Evolutionary conservation across 1,140 invertebrate species (phyloP).

Genomic region (Glossosoma conforme): DNA sequence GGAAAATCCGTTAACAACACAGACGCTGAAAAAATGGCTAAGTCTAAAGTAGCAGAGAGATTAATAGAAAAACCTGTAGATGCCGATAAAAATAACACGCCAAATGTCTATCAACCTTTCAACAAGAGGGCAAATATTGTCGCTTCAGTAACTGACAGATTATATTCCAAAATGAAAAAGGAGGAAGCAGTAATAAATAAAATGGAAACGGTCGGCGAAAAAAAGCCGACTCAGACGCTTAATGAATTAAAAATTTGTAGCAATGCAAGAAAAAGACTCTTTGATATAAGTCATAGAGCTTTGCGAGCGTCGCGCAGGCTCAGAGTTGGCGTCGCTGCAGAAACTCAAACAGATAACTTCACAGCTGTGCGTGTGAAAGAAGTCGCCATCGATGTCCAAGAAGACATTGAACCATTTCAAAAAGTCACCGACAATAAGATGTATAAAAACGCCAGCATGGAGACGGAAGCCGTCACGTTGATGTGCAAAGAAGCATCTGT

Average conservation of each 20-base stretch:
- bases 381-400: constrained; percentile 49
- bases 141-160: constrained; percentile 61
- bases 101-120: constrained; percentile 38
- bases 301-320: constrained; percentile 53
- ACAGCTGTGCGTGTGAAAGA: constrained; percentile 54
- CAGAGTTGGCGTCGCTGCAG: constrained; percentile 50
- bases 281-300: constrained; percentile 53
- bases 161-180: constrained; percentile 60
- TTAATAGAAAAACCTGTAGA: constrained; percentile 20
- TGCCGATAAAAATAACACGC: constrained; percentile 6
- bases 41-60: constrained; percentile 9
- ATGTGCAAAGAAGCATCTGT: constrained; percentile 43
- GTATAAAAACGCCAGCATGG: constrained; percentile 38
- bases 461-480: constrained; percentile 40
- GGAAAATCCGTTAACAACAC: too few relatives aligned
- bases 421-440: constrained; percentile 33
- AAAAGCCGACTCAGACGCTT: constrained; percentile 39
- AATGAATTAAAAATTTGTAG: constrained; percentile 52
- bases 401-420: constrained; percentile 45
- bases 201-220: constrained; percentile 40
- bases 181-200: constrained; percentile 46
- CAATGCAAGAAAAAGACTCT: constrained; percentile 51
- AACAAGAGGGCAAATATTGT: constrained; percentile 59
- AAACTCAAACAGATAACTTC: constrained; percentile 55
- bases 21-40: constrained; percentile 12